Conservation (phyloP, 2,797 vertebrate genomes). For the Spinibarbus caldwelli region DNA sequence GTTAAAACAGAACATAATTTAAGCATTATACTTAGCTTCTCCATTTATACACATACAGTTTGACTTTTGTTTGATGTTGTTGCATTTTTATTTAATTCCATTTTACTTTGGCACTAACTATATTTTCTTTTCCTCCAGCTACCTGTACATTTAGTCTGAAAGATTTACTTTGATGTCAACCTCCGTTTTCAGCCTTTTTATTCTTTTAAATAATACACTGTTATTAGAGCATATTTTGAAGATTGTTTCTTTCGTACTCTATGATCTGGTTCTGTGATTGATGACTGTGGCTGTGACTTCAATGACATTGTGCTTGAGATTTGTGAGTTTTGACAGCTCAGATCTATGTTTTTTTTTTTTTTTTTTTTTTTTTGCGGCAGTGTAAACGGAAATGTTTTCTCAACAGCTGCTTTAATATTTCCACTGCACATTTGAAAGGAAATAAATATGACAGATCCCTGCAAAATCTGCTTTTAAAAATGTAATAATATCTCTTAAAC, state of each 20-base stretch:
- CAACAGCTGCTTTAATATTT: slow-evolving; percentile 60
- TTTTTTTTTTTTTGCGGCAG: slow-evolving; percentile 45
- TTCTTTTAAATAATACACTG: neutral
- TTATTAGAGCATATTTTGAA: neutral
- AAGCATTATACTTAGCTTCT: neutral
- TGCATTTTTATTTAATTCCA: neutral
- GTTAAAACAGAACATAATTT: neutral
- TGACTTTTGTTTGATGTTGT: neutral
- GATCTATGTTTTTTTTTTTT: slow-evolving; percentile 46
- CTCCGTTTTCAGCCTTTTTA: neutral
- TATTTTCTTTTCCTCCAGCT: neutral
- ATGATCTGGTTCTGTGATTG: slow-evolving; percentile 56
- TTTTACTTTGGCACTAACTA: neutral
- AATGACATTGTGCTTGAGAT: slow-evolving; percentile 66
- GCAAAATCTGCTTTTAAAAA: slow-evolving; percentile 75
- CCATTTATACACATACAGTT: neutral
- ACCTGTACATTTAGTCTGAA: neutral
- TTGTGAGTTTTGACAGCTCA: slow-evolving; percentile 61
- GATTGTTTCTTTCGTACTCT: neutral
- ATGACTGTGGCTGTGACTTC: slow-evolving; percentile 66
- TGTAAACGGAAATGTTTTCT: slow-evolving; percentile 64
- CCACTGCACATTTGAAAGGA: slow-evolving; percentile 65
- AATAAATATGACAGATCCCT: slow-evolving; percentile 74
- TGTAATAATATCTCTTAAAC: slow-evolving; percentile 40
- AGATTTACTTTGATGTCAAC: neutral